Evolutionary conservation across 1,140 invertebrate species (phyloP).

Genomic region (Tetramorium simillimum): DNA sequence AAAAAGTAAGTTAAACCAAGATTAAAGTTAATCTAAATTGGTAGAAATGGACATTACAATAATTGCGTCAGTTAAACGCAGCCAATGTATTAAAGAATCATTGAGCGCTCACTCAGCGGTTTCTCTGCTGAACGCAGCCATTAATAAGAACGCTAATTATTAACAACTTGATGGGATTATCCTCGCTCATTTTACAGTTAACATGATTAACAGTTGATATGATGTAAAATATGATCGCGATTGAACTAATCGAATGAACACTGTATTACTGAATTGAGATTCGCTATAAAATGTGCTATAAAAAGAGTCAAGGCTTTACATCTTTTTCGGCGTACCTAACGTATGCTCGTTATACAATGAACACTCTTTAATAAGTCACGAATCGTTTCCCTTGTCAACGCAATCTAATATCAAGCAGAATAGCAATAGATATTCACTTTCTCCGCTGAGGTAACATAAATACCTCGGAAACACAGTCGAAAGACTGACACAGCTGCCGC

Average conservation of each 20-base stretch:
- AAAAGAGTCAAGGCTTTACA: slow-evolving; percentile 11
- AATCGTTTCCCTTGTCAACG: slow-evolving; percentile 60
- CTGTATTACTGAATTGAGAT: slow-evolving; percentile 24
- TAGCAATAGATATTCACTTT: slow-evolving; percentile 14
- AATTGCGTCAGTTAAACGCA: too few species aligned
- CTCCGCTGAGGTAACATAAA: slow-evolving; percentile 41
- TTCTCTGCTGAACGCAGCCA: too few species aligned
- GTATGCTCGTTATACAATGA: slow-evolving; percentile 71
- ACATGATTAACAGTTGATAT: neutral
- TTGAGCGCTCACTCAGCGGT: too few species aligned
- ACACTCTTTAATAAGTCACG: slow-evolving; percentile 69
- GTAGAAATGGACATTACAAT: too few species aligned
- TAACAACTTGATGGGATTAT: neutral
- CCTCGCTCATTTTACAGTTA: neutral
- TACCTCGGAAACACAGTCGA: slow-evolving; percentile 22
- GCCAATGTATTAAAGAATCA: too few species aligned
- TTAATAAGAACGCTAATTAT: neutral
- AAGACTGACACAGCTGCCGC: slow-evolving; percentile 35
- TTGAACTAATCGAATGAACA: slow-evolving; percentile 36
- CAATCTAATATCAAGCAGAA: slow-evolving; percentile 67
- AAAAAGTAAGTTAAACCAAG: too few species aligned
- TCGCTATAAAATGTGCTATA: neutral
- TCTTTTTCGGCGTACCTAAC: slow-evolving; percentile 51
- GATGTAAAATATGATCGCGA: neutral
- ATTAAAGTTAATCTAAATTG: too few species aligned